Percentiles rank a stretch among this genome's conserved stretches.
Evolutionary conservation across 2,888 invertebrate genomes (phyloP).

Genomic region (Hydropsyche betteni): DNA sequence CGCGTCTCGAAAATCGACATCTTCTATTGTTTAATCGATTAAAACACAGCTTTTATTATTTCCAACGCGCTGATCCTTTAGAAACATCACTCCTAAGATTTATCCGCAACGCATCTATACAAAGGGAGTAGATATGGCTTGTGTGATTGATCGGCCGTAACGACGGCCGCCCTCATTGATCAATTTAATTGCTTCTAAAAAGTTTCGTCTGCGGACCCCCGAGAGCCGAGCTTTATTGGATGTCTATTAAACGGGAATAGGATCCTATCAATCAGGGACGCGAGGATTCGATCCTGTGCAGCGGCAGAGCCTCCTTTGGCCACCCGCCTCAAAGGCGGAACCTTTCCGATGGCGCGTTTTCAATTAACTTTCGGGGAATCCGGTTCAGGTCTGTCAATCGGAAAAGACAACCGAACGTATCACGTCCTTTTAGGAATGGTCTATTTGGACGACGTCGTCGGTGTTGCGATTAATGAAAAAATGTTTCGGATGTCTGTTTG

Average conservation of each 20-base stretch:
- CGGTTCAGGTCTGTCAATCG: neutral
- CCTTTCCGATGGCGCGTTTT: neutral
- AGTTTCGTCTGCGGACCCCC: slow-evolving; percentile 35
- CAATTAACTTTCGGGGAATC: slow-evolving; percentile 28
- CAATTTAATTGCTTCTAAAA: slow-evolving; percentile 50
- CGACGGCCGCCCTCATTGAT: slow-evolving; percentile 43
- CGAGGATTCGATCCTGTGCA: neutral
- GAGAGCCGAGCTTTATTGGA: slow-evolving; percentile 42
- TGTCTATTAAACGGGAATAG: slow-evolving; percentile 45
- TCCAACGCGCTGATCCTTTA: too few species aligned
- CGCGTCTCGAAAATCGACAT: too few species aligned
- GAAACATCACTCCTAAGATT: too few species aligned
- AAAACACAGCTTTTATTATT: too few species aligned
- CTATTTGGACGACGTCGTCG: too few species aligned
- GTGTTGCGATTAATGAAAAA: slow-evolving; percentile 5
- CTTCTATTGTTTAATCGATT: too few species aligned
- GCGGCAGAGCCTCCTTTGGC: neutral
- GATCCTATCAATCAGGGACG: slow-evolving; percentile 42
- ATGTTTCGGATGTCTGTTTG: neutral
- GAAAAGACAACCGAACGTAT: too few species aligned
- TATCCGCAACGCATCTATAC: too few species aligned
- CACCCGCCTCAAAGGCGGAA: neutral
- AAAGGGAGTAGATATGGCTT: too few species aligned
- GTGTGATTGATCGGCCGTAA: slow-evolving; percentile 46
- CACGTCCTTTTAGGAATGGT: too few species aligned